phyloP scores from a whole-genome alignment of 2,888 invertebrate genomes.

The Hypomecis atomaria region DNA sequence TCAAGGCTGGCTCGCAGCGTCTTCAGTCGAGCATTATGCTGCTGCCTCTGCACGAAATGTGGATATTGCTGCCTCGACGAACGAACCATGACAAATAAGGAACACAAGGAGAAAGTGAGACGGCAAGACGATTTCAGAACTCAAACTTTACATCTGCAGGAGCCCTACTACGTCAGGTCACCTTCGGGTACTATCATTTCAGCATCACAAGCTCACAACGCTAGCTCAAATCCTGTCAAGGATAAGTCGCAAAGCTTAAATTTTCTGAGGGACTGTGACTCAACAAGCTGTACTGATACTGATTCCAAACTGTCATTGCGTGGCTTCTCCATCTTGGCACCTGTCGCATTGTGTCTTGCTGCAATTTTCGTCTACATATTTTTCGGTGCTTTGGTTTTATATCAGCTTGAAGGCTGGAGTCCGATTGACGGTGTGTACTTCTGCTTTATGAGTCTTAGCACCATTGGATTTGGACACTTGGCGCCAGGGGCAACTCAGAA shows the following conservation, averaged over 20 bases:
- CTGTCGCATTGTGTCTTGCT: conserved; percentile 93
- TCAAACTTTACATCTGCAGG: conserved; percentile 87
- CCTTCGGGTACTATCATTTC: conserved; percentile 82
- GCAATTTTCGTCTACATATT: conserved; percentile 96
- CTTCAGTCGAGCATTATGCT: conserved; percentile 92
- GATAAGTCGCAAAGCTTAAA: conserved; percentile 74
- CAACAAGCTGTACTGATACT: conserved; percentile 87
- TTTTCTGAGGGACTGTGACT: conserved; percentile 80
- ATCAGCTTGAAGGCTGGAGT: conserved; percentile 96
- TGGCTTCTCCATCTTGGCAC: conserved; percentile 93
- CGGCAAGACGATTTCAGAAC: conserved; percentile 87
- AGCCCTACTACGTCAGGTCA: conserved; percentile 88
- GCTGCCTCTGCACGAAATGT: conserved; percentile 94
- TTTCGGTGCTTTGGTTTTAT: conserved; percentile 94
- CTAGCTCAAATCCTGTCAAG: conserved; percentile 73
- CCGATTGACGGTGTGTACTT: conserved; percentile 96
- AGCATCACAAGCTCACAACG: conserved; percentile 79
- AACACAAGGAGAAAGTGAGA: conserved; percentile 90
- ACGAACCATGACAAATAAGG: conserved; percentile 91
- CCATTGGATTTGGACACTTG: conserved; percentile 95
- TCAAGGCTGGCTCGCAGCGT: conserved; percentile 92
- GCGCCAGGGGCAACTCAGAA: conserved; percentile 88
- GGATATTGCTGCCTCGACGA: conserved; percentile 95
- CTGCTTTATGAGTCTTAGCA: conserved; percentile 97
- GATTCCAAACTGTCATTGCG: conserved; percentile 88